phyloP scores from a whole-genome alignment of 1,140 invertebrate genomes.

The Drosophila virilis region DNA sequence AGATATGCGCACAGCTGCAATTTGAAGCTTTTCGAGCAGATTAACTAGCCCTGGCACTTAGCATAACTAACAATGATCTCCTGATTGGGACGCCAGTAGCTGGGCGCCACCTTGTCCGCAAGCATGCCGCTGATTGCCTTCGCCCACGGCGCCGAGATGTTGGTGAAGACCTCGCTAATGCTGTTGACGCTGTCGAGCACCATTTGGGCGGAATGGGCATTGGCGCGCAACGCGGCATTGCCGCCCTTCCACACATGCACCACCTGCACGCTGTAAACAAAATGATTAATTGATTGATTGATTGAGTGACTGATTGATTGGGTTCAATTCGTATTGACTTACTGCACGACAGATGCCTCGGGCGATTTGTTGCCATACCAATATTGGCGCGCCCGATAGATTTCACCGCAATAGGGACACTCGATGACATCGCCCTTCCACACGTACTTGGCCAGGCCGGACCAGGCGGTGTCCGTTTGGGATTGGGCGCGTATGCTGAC shows the following conservation, averaged over 20 bases:
- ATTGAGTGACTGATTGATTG: background rate
- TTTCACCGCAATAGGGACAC: constrained; percentile 92
- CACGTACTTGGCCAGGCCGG: constrained; percentile 90
- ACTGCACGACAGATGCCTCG: constrained; percentile 88
- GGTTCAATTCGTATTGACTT: background rate
- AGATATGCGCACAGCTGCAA: too few relatives aligned
- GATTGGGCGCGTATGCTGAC: constrained; percentile 87
- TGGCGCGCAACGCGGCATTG: constrained; percentile 84
- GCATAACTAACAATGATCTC: constrained; percentile 87
- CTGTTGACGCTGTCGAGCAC: constrained; percentile 91
- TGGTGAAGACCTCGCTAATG: constrained; percentile 89
- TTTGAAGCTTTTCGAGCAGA: too few relatives aligned
- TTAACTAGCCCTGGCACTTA: too few relatives aligned
- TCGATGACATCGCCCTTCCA: constrained; percentile 93
- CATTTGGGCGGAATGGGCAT: constrained; percentile 90
- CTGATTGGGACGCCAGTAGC: constrained; percentile 92
- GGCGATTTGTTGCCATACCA: constrained; percentile 94
- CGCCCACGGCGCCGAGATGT: constrained; percentile 89
- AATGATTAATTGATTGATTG: constrained; percentile 1
- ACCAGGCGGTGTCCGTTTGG: constrained; percentile 88
- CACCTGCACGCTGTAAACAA: constrained; percentile 86
- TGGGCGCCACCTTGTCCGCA: constrained; percentile 90
- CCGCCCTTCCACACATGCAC: constrained; percentile 92
- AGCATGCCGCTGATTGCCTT: constrained; percentile 89
- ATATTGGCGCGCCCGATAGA: constrained; percentile 92